phyloP scores from a whole-genome alignment of 1,140 invertebrate species.

The Drosophila pseudoananassae region DNA sequence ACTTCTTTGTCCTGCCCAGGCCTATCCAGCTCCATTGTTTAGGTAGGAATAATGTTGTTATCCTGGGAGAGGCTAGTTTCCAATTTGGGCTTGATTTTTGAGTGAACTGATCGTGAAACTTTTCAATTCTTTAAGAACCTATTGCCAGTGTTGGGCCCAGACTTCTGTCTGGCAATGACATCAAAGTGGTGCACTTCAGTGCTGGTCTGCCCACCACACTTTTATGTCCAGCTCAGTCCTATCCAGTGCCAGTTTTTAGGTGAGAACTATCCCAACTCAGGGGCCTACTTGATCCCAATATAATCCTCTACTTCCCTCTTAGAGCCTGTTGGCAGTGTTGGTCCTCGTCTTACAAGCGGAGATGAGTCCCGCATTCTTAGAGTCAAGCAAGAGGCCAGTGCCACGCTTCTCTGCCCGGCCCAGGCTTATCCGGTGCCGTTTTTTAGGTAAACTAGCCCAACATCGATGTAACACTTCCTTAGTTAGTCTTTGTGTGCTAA shows the following conservation, averaged over 20 bases:
- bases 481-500: not conserved
- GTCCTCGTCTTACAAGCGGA: constrained; percentile 86
- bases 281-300: not conserved
- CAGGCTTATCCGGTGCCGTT: constrained; percentile 88
- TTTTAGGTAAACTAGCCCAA: constrained; percentile 86
- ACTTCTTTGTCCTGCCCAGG: constrained; percentile 89
- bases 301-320: not conserved
- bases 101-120: not conserved
- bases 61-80: constrained; percentile 52
- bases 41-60: constrained; percentile 85
- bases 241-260: constrained; percentile 88
- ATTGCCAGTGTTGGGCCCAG: constrained; percentile 88
- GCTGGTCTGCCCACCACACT: constrained; percentile 86
- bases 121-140: constrained; percentile 59
- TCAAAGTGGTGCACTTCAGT: constrained; percentile 87
- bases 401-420: constrained; percentile 87
- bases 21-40: constrained; percentile 89
- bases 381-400: constrained; percentile 55
- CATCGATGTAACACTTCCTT: constrained; percentile 15
- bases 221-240: constrained; percentile 90
- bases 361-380: constrained; percentile 79
- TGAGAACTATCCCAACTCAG: constrained; percentile 76
- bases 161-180: constrained; percentile 81
- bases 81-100: not conserved
- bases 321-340: constrained; percentile 90